These are phyloP conservation scores for Cryptophagus acutangulus DNA, from an alignment of 2,888 invertebrate species.

Conservation along the genomic window DNA sequence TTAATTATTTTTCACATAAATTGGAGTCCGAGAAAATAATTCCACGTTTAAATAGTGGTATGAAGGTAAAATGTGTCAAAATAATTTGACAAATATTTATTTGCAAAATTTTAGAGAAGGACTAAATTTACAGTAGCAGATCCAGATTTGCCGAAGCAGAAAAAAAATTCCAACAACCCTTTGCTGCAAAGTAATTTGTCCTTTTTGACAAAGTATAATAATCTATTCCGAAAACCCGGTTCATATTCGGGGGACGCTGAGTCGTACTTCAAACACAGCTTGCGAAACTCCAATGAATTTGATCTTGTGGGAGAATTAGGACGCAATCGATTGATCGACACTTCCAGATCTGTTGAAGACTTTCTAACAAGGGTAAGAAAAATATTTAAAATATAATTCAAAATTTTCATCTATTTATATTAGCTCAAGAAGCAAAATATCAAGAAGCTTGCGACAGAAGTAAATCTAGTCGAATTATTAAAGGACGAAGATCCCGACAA, in stretches of 20 bases:
- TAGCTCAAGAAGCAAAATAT: too few species aligned
- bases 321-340: constrained; percentile 1
- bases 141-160: constrained; percentile 17
- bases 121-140: constrained; percentile 33
- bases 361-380: constrained; percentile 12
- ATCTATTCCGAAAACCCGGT: constrained; percentile 27
- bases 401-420: too few species aligned
- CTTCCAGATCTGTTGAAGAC: constrained; percentile 7
- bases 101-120: constrained; percentile 19
- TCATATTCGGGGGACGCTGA: constrained; percentile 39
- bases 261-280: constrained; percentile 37
- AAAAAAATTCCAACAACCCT: constrained; percentile 27
- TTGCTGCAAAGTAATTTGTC: constrained; percentile 30
- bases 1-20: too few species aligned
- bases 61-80: not conserved
- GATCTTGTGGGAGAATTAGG: constrained; percentile 31
- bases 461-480: too few species aligned
- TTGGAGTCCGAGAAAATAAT: not conserved
- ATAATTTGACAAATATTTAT: constrained; percentile 1
- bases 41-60: not conserved
- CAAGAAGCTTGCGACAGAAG: too few species aligned
- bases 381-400: too few species aligned
- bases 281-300: constrained; percentile 40
- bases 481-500: not conserved
- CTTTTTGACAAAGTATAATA: constrained; percentile 30